Evolutionary conservation across 1,140 invertebrate genomes (phyloP).

Genomic region (Laupala kohalensis): DNA sequence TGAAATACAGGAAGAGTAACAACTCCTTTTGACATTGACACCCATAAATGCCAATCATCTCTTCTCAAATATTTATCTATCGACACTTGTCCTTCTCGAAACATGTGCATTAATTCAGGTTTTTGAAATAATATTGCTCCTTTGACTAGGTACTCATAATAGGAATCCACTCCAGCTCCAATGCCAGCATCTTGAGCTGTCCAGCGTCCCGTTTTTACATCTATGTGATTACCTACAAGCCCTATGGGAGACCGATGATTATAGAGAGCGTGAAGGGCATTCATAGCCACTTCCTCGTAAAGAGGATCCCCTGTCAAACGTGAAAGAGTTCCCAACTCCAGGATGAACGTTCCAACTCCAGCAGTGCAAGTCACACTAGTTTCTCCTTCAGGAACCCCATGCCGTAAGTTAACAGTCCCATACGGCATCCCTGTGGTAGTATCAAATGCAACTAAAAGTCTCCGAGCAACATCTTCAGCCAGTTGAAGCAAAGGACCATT

Average conservation of each 20-base stretch:
- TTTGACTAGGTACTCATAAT: slow-evolving; percentile 98
- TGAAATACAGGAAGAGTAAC: slow-evolving; percentile 95
- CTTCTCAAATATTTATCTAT: slow-evolving; percentile 80
- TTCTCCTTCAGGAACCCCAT: slow-evolving; percentile 88
- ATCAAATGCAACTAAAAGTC: slow-evolving; percentile 80
- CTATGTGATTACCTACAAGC: slow-evolving; percentile 92
- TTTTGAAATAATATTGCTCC: slow-evolving; percentile 56
- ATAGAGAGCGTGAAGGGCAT: slow-evolving; percentile 81
- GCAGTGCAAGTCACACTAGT: slow-evolving; percentile 96
- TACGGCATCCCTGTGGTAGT: slow-evolving; percentile 95
- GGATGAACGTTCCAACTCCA: slow-evolving; percentile 90
- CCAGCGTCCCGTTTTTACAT: slow-evolving; percentile 90
- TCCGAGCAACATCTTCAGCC: slow-evolving; percentile 85
- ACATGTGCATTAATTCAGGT: slow-evolving; percentile 84
- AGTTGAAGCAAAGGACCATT: slow-evolving; percentile 82
- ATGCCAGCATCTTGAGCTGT: slow-evolving; percentile 90
- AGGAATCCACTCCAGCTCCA: slow-evolving; percentile 93
- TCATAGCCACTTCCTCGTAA: slow-evolving; percentile 88
- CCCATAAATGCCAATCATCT: slow-evolving; percentile 96
- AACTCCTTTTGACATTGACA: slow-evolving; percentile 87
- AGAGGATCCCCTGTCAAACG: slow-evolving; percentile 87
- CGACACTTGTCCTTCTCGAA: slow-evolving; percentile 62
- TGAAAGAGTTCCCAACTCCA: slow-evolving; percentile 94
- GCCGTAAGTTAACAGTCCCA: slow-evolving; percentile 85
- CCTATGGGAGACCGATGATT: slow-evolving; percentile 76